Evolutionary conservation across 1,140 invertebrate genomes (phyloP), one percentile per base, ranked within the genome.

Genomic region (Drosophila miranda): DNA sequence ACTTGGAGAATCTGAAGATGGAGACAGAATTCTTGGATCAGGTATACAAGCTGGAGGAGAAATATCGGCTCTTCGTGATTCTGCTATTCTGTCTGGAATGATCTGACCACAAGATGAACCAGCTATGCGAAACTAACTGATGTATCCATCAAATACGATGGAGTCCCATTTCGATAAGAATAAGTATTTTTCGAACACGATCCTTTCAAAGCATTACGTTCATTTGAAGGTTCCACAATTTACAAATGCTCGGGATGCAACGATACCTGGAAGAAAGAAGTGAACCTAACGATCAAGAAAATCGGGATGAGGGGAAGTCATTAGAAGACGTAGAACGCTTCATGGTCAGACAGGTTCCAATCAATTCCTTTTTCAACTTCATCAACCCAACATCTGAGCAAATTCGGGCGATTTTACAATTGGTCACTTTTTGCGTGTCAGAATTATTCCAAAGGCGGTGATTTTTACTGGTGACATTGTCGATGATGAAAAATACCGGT

Each of bases 241-340:
- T 95, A 95, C 81, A 98, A 97, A 90, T 98, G 97, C 93, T 95
- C 95, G 93, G 97, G 97, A 30, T 98, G 96, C 80, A 92, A 93
- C 42, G 99, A 99, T 78, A 95, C 98, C 86, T 99, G 98, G 98
- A 96, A 97, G 62, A 96, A 97, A 86, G 97, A 97, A 55, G 99
- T 99, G 92, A 99, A 99, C 91, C 95, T 99, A 6, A 99, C 98
- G 2, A 94, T 99, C 2, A 99, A 99, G 92, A 96, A 95, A 9
- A 95, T 99, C 30, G 98, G 98, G 91, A 99, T 99, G 93, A 99
- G 98, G 91, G 98, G 99, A 92, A 99, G 99, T 91, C 98, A 99
- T 91, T 99, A 99, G 93, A 96, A 96, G 3, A 97, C 59, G 95
- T 96, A 6, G 95, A 97, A 66, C 94, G 98, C 86, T 98, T 96